Evolutionary conservation across 2,888 invertebrate genomes (phyloP), one percentile per base, ranked within the genome.

Genomic region (Euzophera pinguis): DNA sequence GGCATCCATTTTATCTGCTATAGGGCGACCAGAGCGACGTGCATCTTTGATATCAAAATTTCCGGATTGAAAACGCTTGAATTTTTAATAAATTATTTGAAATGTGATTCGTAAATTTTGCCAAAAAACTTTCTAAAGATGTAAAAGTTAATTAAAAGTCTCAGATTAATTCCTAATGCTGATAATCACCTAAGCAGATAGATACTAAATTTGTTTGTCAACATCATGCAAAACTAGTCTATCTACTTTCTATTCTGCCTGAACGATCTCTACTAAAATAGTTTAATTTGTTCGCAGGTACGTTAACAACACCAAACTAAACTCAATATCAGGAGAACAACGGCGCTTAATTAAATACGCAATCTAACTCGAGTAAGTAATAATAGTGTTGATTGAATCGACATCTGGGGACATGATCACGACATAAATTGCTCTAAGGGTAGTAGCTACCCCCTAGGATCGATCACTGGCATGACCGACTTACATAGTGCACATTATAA

Each of bases 211-310:
- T 4, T 34, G 5, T 43, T 8, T 43, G 2, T 32, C 32, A 43
- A 12, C 14, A 37, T n/a, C 7, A 37, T 27, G 42, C 32, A 32
- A 32, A 16, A 47, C 52, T 49, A n/a, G 54, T 8, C 54, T 50
- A 52, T 58, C 62, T 54, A 63, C 65, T 64, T 64, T 65, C 64
- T 51, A 57, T 65, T 61, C 59, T 60, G 37, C 43, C 50, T 49
- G 41, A 43, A 14, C 50, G 13, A 22, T 13, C n/a, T 32, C 14
- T 47, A 61, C 58, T 59, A 41, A 47, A 41, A 14, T 42, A 51
- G 34, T 53, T 57, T 45, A 59, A 54, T 67, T 71, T 71, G 64
- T 71, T 64, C 39, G 29, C 74, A 75, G 77, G 77, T 77, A 75
- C 70, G 70, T 63, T 55, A 22, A 6, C n/a, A n/a, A n/a, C 41